These are phyloP conservation scores for Chaetodon auriga DNA, from an alignment of 2,113 vertebrate genomes.

Conservation along the genomic window DNA sequence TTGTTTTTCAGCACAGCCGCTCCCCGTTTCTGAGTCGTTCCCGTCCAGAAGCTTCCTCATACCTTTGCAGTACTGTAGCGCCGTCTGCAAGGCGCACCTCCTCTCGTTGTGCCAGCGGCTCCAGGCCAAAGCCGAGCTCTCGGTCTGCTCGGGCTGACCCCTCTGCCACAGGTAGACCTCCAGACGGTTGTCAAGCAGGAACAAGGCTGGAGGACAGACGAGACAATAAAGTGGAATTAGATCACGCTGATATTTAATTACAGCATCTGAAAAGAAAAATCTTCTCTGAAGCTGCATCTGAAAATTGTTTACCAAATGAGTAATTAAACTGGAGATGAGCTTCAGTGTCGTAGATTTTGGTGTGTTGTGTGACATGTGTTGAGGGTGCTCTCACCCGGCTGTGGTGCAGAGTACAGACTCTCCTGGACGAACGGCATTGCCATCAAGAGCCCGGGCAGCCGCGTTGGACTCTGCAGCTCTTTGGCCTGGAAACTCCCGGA, in stretches of 20 bases:
- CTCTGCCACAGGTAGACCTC: conserved; percentile 88
- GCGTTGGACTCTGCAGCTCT: conserved; percentile 76
- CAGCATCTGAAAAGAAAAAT: not conserved
- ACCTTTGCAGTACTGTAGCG: conserved; percentile 87
- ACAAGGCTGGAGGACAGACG: conserved; percentile 75
- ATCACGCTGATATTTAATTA: conserved; percentile 1
- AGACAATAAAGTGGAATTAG: not conserved
- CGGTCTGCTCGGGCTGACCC: conserved; percentile 53
- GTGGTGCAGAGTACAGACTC: conserved; percentile 75
- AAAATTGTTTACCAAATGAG: not conserved
- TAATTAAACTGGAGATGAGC: no score
- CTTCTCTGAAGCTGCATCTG: not conserved
- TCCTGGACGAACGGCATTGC: conserved; percentile 86
- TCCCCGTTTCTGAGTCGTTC: not conserved
- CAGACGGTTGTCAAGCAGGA: conserved; percentile 85
- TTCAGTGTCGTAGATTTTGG: no score
- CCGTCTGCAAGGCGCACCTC: conserved; percentile 85
- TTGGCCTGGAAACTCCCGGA: conserved; percentile 76
- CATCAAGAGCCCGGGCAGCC: conserved; percentile 73
- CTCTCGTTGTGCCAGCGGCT: conserved; percentile 78
- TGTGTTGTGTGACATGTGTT: not conserved
- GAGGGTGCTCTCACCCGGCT: conserved; percentile 79
- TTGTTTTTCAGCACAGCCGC: not conserved
- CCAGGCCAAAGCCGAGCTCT: conserved; percentile 58
- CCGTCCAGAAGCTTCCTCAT: not conserved